Evolutionary conservation across 1,140 invertebrate species (phyloP).

Genomic region (Micrasema longulum): DNA sequence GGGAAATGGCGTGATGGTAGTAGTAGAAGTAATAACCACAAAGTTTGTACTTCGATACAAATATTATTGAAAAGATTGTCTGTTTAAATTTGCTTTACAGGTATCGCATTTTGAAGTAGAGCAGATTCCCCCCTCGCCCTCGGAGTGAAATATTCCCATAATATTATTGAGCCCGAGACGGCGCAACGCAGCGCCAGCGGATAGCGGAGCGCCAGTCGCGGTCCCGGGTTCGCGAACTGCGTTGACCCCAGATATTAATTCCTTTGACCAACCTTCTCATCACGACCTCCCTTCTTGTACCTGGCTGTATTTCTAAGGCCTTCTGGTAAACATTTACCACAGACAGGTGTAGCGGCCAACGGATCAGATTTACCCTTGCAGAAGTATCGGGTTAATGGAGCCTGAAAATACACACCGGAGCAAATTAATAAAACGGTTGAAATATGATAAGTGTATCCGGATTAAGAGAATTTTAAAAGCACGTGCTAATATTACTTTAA

Average conservation of each 20-base stretch:
- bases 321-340: conserved; percentile 10
- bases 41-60: too few species aligned
- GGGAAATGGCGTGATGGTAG: too few species aligned
- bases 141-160: conserved; percentile 20
- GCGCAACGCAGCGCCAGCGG: background rate
- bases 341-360: conserved; percentile 23
- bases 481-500: too few species aligned
- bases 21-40: too few species aligned
- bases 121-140: too few species aligned
- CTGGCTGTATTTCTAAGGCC: background rate
- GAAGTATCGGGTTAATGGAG: conserved; percentile 12
- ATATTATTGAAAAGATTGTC: too few species aligned
- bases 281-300: conserved; percentile 21
- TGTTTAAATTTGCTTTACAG: too few species aligned
- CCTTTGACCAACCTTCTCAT: conserved; percentile 28
- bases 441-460: too few species aligned
- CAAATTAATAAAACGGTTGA: too few species aligned
- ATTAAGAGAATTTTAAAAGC: too few species aligned
- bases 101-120: too few species aligned
- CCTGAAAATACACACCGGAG: conserved; percentile 10
- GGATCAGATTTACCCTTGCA: conserved; percentile 26
- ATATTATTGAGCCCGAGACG: background rate
- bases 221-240: conserved; percentile 31
- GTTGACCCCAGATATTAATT: conserved; percentile 37
- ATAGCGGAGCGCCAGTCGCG: conserved; percentile 1